Conservation (phyloP, 2,113 vertebrate species). For the Colossoma macropomum region DNA sequence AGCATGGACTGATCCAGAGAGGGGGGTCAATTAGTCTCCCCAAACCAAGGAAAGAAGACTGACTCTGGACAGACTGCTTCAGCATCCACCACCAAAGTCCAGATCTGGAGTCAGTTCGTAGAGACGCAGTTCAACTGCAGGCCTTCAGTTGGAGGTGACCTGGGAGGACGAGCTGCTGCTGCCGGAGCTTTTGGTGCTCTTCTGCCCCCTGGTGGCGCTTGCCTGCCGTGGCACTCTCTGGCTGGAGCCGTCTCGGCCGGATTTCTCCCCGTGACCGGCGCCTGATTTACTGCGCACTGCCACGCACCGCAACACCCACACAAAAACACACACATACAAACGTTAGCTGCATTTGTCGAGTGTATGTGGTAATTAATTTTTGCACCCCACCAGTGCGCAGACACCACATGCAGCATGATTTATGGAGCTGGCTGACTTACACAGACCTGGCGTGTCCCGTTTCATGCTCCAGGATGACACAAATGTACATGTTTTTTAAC, state of each 20-base stretch:
- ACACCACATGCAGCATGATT: neutral
- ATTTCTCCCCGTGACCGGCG: conserved; percentile 76
- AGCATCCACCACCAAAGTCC: neutral
- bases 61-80: neutral
- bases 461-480: neutral
- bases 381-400: neutral
- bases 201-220: conserved; percentile 83
- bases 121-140: neutral
- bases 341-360: neutral
- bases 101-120: neutral
- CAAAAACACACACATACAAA: conserved; percentile 33
- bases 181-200: conserved; percentile 82
- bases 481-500: neutral
- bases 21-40: too few relatives aligned
- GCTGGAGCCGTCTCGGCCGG: conserved; percentile 75
- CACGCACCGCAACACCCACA: neutral
- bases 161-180: conserved; percentile 82
- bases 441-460: neutral
- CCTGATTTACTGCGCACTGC: conserved; percentile 82
- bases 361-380: neutral
- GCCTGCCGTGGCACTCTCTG: conserved; percentile 87
- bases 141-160: conserved; percentile 69
- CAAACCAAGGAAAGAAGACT: neutral
- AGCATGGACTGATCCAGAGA: too few relatives aligned
- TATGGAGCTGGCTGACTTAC: neutral